A percentile compares a stretch with the other conserved stretches of the same genome.
These are phyloP conservation scores for Alauda arvensis DNA, from an alignment of 2,797 vertebrate species.

Conservation along the genomic window DNA sequence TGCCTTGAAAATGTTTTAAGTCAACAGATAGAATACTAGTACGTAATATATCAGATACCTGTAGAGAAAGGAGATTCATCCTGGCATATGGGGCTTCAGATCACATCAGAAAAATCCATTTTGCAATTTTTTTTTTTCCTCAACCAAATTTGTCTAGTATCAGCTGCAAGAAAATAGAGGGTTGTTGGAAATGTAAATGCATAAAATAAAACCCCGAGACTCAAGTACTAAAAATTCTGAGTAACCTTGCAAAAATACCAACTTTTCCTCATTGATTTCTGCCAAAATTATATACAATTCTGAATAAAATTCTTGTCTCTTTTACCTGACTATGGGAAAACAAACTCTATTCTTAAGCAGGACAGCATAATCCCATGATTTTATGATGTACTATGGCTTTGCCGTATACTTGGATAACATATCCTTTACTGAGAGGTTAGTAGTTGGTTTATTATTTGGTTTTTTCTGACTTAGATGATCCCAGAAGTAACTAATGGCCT, in stretches of 20 bases:
- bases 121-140: background rate
- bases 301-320: background rate
- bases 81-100: background rate
- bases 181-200: background rate
- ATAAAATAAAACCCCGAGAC: background rate
- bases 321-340: background rate
- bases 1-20: background rate
- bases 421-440: background rate
- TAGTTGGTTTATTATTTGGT: background rate
- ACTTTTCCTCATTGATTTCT: background rate
- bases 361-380: background rate
- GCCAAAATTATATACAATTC: background rate
- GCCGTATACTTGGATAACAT: fast-evolving
- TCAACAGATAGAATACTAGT: background rate
- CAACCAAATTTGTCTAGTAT: background rate
- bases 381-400: background rate
- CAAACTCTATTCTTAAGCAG: background rate
- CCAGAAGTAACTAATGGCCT: background rate
- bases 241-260: background rate
- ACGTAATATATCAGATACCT: background rate
- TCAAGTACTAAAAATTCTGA: background rate
- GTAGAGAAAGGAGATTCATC: background rate
- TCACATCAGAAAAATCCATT: background rate
- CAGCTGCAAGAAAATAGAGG: background rate
- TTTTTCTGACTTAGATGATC: background rate